phyloP scores from a whole-genome alignment of 2,888 invertebrate genomes.

The Desoria tigrina region DNA sequence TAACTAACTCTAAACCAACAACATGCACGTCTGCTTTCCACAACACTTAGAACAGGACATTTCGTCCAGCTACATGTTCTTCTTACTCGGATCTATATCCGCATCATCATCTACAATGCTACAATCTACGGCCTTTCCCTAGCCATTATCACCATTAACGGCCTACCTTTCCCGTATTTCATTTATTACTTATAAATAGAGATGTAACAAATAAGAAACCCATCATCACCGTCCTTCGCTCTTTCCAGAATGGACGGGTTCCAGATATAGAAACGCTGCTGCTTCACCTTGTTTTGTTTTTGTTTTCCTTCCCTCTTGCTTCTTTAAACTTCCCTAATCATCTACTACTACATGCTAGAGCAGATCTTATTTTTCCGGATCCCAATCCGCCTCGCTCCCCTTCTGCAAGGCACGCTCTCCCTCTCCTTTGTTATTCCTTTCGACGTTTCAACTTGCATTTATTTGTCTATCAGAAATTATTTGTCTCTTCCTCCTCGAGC shows the following conservation, averaged over 20 bases:
- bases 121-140: no score
- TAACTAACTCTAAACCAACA: slow-evolving; percentile 24
- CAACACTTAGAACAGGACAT: no score
- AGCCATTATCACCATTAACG: no score
- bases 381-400: not conserved
- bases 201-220: no score
- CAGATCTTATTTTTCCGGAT: no score
- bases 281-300: slow-evolving; percentile 23
- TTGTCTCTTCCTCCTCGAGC: no score
- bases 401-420: not conserved
- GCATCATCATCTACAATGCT: no score
- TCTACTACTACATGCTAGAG: not conserved
- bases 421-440: not conserved
- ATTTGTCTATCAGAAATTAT: no score
- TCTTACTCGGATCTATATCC: not conserved
- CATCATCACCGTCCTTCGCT: slow-evolving; percentile 4
- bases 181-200: not conserved
- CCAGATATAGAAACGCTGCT: not conserved
- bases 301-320: slow-evolving; percentile 27
- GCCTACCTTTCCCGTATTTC: not conserved
- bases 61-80: slow-evolving; percentile 21
- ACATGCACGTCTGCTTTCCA: slow-evolving; percentile 6
- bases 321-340: slow-evolving; percentile 8
- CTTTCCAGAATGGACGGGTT: slow-evolving; percentile 19
- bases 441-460: not conserved